Conservation (phyloP, 2,888 invertebrate genomes). For the Chrysolina americana region DNA sequence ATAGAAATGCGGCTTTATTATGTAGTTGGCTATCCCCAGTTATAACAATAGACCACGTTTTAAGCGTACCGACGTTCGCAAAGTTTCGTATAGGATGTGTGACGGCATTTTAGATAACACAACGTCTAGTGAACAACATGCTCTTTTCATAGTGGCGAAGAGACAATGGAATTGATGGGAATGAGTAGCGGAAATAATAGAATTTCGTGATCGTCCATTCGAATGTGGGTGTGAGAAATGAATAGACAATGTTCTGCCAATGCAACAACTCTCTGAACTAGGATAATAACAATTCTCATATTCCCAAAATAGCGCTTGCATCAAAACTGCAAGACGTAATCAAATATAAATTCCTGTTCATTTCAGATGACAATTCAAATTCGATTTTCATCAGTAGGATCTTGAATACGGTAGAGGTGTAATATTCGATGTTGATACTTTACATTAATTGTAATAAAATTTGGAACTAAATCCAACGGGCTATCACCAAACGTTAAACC, state of each 20-base stretch:
- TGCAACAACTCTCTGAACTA: background rate
- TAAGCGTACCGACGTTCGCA: background rate
- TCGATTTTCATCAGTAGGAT: too few relatives aligned
- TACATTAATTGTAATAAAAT: too few relatives aligned
- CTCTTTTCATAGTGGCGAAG: background rate
- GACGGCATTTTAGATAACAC: constrained; percentile 7
- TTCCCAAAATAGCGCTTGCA: background rate
- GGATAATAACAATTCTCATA: background rate
- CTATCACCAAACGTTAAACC: too few relatives aligned
- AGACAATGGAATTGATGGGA: background rate
- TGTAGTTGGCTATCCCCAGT: constrained; percentile 4
- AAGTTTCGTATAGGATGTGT: constrained; percentile 13
- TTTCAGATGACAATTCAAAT: too few relatives aligned
- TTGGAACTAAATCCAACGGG: too few relatives aligned
- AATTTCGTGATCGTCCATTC: background rate
- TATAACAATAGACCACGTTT: constrained; percentile 9
- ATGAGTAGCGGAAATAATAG: background rate
- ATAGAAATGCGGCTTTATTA: constrained; percentile 19
- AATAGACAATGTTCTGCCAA: too few relatives aligned
- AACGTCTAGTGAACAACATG: background rate
- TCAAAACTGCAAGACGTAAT: too few relatives aligned
- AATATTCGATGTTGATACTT: too few relatives aligned
- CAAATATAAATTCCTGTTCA: too few relatives aligned
- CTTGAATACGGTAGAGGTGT: too few relatives aligned
- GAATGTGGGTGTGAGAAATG: background rate